phyloP scores from a whole-genome alignment of 1,140 invertebrate genomes.

The Aricia agestis region DNA sequence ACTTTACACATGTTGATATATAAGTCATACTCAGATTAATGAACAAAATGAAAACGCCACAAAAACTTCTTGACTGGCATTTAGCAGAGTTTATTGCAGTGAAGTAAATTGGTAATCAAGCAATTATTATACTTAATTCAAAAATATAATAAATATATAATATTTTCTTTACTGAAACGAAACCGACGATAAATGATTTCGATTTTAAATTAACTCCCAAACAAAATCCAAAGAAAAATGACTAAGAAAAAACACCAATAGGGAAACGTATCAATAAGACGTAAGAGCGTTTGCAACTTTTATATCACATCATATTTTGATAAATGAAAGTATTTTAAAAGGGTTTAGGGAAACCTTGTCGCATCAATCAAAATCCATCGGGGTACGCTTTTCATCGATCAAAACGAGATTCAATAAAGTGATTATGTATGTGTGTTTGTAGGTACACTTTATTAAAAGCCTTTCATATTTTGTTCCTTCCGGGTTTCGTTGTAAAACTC shows the following conservation, averaged over 20 bases:
- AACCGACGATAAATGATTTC: too few relatives aligned
- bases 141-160: too few relatives aligned
- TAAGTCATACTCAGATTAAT: too few relatives aligned
- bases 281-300: slow-evolving; percentile 7
- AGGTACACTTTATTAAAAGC: slow-evolving; percentile 20
- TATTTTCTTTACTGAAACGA: too few relatives aligned
- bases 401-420: slow-evolving; percentile 33
- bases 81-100: too few relatives aligned
- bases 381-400: slow-evolving; percentile 42
- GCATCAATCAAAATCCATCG: slow-evolving; percentile 47
- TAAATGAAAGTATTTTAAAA: slow-evolving; percentile 39
- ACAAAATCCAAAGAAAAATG: not conserved
- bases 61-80: too few relatives aligned
- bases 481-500: not conserved
- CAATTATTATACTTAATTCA: too few relatives aligned
- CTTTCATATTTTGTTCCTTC: slow-evolving; percentile 10
- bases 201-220: too few relatives aligned
- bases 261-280: not conserved
- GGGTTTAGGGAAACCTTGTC: slow-evolving; percentile 34
- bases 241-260: not conserved
- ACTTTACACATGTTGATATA: too few relatives aligned
- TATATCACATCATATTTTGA: slow-evolving; percentile 25
- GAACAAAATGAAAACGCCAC: too few relatives aligned
- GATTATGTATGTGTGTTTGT: slow-evolving; percentile 19
- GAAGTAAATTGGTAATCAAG: too few relatives aligned